Conservation (phyloP, 2,113 vertebrate species). For the Cariama cristata region DNA sequence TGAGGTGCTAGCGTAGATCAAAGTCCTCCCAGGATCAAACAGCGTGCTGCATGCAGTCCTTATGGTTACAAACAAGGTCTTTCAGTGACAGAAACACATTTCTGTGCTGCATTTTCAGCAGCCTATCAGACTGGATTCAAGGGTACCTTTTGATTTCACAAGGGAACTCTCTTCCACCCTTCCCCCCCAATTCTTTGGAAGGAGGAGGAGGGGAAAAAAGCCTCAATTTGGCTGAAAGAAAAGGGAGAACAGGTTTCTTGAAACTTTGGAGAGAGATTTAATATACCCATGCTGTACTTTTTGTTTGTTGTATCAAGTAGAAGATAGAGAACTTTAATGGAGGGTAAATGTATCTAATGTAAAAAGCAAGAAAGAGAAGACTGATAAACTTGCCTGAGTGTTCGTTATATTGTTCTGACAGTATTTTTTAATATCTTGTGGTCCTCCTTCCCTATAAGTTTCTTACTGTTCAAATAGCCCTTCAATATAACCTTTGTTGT, state of each 20-base stretch:
- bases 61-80: slow-evolving; percentile 63
- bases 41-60: not conserved
- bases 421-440: not conserved
- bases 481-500: not conserved
- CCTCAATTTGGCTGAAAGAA: not conserved
- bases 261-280: not conserved
- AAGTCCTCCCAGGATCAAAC: slow-evolving; percentile 66
- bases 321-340: not conserved
- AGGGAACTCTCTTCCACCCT: not conserved
- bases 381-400: not conserved
- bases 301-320: not conserved
- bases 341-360: not conserved
- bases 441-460: not conserved
- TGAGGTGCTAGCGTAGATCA: slow-evolving; percentile 54
- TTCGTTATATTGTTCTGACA: not conserved
- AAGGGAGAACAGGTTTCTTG: not conserved
- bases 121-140: not conserved
- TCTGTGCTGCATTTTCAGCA: slow-evolving; percentile 38
- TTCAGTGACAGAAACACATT: slow-evolving; percentile 31
- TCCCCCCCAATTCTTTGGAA: not conserved
- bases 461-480: not conserved
- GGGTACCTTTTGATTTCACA: slow-evolving; percentile 50
- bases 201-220: not conserved
- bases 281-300: not conserved
- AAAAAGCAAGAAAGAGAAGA: not conserved